A percentile compares a stretch with the other conserved stretches of the same genome.
phyloP scores from a whole-genome alignment of 1,140 invertebrate genomes.

The Calliphora vicina region DNA sequence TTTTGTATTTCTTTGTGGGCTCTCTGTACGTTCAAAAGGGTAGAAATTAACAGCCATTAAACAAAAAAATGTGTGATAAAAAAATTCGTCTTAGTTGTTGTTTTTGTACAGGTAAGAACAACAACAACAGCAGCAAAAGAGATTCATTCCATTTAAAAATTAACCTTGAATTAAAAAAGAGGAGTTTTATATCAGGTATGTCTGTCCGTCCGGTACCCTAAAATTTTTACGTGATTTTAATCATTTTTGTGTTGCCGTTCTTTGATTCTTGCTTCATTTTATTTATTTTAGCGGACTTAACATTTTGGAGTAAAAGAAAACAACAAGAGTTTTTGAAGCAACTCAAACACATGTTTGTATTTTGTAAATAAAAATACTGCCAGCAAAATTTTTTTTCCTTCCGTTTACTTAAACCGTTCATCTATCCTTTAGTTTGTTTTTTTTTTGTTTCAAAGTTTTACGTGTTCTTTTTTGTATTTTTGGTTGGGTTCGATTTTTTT shows the following conservation, averaged over 20 bases:
- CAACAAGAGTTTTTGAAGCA: background rate
- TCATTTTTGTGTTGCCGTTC: background rate
- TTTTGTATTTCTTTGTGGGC: background rate
- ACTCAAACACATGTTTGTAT: background rate
- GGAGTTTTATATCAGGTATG: background rate
- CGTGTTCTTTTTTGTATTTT: background rate
- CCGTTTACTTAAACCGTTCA: background rate
- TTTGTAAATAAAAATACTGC: background rate
- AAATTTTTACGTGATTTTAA: conserved; percentile 32
- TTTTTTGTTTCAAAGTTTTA: background rate
- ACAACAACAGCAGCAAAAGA: background rate
- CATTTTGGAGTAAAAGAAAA: background rate
- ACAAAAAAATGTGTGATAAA: conserved; percentile 15
- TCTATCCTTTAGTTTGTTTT: background rate
- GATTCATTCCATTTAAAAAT: background rate
- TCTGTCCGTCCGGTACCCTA: background rate
- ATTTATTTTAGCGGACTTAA: background rate
- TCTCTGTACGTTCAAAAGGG: background rate
- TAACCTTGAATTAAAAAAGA: background rate
- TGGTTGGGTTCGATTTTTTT: background rate
- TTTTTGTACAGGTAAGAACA: background rate
- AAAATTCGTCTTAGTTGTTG: background rate
- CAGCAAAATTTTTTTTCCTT: background rate
- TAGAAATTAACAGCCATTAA: conserved; percentile 32
- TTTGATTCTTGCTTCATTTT: too few relatives aligned